These are phyloP conservation scores for Lindbergichthys nudifrons DNA, from an alignment of 2,797 vertebrate genomes.

Conservation along the genomic window DNA sequence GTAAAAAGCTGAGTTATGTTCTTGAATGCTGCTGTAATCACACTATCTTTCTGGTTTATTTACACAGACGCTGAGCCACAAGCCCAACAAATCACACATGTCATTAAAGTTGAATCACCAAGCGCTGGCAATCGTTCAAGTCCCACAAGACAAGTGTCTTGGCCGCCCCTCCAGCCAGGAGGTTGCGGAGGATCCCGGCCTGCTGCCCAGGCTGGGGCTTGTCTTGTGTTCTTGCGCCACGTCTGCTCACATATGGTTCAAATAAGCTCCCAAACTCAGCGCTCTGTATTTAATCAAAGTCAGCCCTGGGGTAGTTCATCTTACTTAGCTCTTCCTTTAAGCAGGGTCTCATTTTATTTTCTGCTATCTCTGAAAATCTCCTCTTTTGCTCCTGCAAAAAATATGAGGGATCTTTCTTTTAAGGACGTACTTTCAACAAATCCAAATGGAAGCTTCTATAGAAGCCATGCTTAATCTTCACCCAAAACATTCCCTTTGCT, in stretches of 20 bases:
- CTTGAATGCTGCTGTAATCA: constrained; percentile 25
- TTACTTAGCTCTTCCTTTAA: constrained; percentile 48
- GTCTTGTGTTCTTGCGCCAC: constrained; percentile 53
- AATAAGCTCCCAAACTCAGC: constrained; percentile 68
- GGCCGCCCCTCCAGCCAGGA: constrained; percentile 47
- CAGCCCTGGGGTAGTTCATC: constrained; percentile 56
- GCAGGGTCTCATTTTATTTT: constrained; percentile 37
- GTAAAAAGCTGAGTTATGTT: constrained; percentile 25
- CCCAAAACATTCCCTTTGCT: neutral
- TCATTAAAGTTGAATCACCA: constrained; percentile 61
- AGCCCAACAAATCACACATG: constrained; percentile 66
- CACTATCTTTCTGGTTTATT: constrained; percentile 54
- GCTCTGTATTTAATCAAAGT: constrained; percentile 77
- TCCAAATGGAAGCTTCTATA: neutral
- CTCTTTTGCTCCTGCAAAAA: neutral
- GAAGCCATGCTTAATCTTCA: neutral
- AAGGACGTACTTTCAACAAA: neutral
- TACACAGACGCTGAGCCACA: constrained; percentile 54
- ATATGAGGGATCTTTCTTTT: neutral
- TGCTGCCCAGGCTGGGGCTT: constrained; percentile 25
- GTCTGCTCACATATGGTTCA: constrained; percentile 80
- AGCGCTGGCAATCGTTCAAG: constrained; percentile 36
- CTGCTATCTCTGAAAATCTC: constrained; percentile 19
- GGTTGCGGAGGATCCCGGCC: constrained; percentile 44
- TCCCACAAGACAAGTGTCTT: constrained; percentile 65